Evolutionary conservation across 2,888 invertebrate genomes (phyloP), one percentile per base, ranked within the genome.

Genomic region (Nineta flava): DNA sequence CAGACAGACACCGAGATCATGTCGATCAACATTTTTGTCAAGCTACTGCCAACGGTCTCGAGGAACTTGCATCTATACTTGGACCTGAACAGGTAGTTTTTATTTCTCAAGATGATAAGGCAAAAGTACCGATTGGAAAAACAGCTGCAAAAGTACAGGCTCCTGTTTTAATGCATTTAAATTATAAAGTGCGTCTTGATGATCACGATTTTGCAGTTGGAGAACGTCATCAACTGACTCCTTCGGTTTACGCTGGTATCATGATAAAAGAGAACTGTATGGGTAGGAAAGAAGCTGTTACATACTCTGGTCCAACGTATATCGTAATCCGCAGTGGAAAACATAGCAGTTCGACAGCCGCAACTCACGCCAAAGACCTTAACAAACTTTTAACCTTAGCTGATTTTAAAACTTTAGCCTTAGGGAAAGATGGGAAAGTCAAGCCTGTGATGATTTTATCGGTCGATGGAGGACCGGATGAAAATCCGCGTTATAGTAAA

Each of bases 71-170:
- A n/a, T n/a, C n/a, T n/a, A n/a, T n/a, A n/a, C n/a, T n/a, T n/a
- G n/a, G n/a, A n/a, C n/a, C n/a, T n/a, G n/a, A n/a, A n/a, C n/a
- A 53, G 53, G 58, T 56, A 15, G 49, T 53, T 42, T 59, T 61
- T 53, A 34, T 60, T 43, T 59, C 59, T 49, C 57, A 60, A 53
- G 62, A 63, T 56, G 60, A 62, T 47, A 60, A 63, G 57, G 60
- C 62, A 13, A 51, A 62, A 15, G 60, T 66, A 3, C 60, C 64
- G 3, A 55, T 66, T 38, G 63, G 65, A n/a, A 41, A 65, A 16
- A 57, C 64, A 34, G 65, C 65, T 17, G 67, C 62, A 48, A 62
- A 63, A 46, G 61, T 59, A 46, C 65, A 67, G 56, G 59, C 52
- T 15, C 54, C 56, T 40, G 31, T 57, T 10, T 21, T 57, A 34